Conservation (phyloP, 2,888 invertebrate species). For the Nipponacmea schrenckii region DNA sequence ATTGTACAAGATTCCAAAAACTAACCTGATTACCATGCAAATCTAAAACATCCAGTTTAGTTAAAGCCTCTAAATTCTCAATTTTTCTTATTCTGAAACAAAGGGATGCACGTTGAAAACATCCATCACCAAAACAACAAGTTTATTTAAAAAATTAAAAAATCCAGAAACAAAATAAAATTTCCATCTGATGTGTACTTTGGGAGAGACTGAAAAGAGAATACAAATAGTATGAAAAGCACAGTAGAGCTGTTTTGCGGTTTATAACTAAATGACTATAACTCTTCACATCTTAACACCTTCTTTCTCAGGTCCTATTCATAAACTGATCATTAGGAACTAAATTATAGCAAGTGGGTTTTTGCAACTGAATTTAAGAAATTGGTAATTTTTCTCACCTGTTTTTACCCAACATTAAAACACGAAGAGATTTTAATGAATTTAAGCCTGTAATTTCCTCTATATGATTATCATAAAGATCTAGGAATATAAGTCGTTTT, state of each 20-base stretch:
- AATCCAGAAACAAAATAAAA: not conserved
- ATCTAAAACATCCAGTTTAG: conserved; percentile 88
- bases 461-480: conserved; percentile 93
- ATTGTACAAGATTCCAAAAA: too few relatives aligned
- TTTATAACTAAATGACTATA: too few relatives aligned
- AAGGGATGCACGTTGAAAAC: conserved; percentile 9
- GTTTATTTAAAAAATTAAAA: not conserved
- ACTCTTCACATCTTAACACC: too few relatives aligned
- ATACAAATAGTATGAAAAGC: too few relatives aligned
- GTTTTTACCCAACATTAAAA: conserved; percentile 91
- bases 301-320: too few relatives aligned
- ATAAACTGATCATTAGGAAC: too few relatives aligned
- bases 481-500: conserved; percentile 87
- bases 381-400: conserved; percentile 70
- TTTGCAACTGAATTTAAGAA: too few relatives aligned
- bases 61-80: conserved; percentile 76
- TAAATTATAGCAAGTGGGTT: too few relatives aligned
- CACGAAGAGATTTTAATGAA: conserved; percentile 81
- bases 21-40: conserved; percentile 82
- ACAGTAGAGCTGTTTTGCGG: too few relatives aligned
- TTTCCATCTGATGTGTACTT: not conserved
- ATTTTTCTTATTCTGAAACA: conserved; percentile 79
- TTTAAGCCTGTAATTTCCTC: conserved; percentile 85
- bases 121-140: not conserved
- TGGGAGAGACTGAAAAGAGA: too few relatives aligned